phyloP scores from a whole-genome alignment of 2,113 vertebrate species.

The Martes martes region DNA sequence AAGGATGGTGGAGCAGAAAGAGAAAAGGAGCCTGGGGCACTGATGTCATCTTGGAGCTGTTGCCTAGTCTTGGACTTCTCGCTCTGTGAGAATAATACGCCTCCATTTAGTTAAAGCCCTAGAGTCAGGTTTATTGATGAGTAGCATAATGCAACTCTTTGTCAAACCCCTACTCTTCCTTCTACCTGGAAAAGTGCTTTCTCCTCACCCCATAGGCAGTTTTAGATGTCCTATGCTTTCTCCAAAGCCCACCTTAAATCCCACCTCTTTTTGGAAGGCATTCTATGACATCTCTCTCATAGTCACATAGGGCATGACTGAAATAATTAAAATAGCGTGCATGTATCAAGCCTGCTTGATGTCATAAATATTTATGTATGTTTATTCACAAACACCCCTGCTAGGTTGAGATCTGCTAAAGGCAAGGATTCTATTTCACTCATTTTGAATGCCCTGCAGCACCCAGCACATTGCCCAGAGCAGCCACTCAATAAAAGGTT shows the following conservation, averaged over 20 bases:
- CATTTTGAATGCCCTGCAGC: not conserved
- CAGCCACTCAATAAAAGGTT: not conserved
- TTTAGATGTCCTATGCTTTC: not conserved
- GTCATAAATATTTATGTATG: not conserved
- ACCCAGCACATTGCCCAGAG: not conserved
- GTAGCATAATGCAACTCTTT: not conserved
- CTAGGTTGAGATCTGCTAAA: not conserved
- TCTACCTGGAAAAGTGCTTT: not conserved
- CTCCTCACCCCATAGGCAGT: not conserved
- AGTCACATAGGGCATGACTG: constrained; percentile 1
- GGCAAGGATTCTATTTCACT: not conserved
- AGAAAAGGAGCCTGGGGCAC: not conserved
- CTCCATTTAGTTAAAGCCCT: not conserved
- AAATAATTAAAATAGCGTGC: not conserved
- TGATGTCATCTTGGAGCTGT: not conserved
- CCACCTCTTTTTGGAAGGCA: not conserved
- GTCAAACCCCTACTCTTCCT: not conserved
- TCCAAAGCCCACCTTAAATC: not conserved
- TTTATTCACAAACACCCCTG: not conserved
- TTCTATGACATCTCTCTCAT: not conserved
- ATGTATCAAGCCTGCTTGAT: not conserved
- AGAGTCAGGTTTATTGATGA: not conserved
- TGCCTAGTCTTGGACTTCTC: not conserved
- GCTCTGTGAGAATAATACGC: not conserved
- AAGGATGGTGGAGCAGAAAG: not conserved